Base-by-base conservation (phyloP, 2,113 vertebrate species). In the Lagopus leucura region DNA sequence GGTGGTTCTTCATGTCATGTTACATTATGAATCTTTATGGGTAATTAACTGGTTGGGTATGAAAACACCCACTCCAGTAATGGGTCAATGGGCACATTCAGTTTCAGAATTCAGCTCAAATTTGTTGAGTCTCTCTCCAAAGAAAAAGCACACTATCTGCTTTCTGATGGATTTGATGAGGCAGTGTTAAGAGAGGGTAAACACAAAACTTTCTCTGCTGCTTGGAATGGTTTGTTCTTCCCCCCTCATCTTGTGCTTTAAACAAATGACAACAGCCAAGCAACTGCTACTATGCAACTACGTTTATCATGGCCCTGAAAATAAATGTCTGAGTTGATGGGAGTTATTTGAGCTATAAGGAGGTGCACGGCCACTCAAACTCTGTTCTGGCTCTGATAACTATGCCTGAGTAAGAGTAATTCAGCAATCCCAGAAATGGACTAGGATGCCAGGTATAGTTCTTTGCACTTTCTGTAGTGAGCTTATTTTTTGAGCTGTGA, bases 31-130 rank as follows among this genome's bases (percentile, higher is more conserved):
- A 84, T 76, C 93, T 97, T 96, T 94, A 90, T 95, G 94, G 94
- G 81, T 81, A 96, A 96, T 97, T 96, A 93, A 94, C 91, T 95
- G 94, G 89, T 81, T 97, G 94, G 96, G 92, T 91, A 96, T 96
- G 92, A 94, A 93, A 97, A 92, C 94, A 89, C 89, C 92, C 94
- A 89, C 55, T 1, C 77, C 69, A 67, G 96, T 91, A 93, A 96
- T 94, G 95, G 96, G 93, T 94, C 96, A 96, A 0, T 43, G 88
- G 87, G 92, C 92, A 89, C 92, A 90, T 87, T 86, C 89, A 92
- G 71, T 8, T 78, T 69, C 83, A 82, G 71, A 87, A 87, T 84
- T 82, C 86, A 77, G 52, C 88, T 94, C 73, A 73, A 2, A 85
- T 32, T 32, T 67, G 60, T 83, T 45, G n/a, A 77, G 24, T 55